Evolutionary conservation across 2,888 invertebrate genomes (phyloP).

Genomic region (Pocota personata): DNA sequence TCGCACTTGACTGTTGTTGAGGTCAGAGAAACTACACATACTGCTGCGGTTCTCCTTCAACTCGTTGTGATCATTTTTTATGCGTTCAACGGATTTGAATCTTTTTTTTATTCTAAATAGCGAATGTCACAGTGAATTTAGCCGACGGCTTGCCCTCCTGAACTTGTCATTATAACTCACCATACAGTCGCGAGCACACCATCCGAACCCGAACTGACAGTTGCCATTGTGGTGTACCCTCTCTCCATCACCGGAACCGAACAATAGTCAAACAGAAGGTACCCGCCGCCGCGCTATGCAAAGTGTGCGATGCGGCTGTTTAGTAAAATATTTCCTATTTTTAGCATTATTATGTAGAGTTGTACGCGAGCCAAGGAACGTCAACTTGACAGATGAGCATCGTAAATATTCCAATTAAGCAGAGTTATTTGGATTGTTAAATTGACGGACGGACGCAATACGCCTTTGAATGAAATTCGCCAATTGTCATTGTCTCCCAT

Average conservation of each 20-base stretch:
- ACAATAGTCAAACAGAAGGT: slow-evolving; percentile 44
- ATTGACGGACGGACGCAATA: slow-evolving; percentile 44
- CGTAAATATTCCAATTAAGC: slow-evolving; percentile 73
- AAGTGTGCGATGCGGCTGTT: slow-evolving; percentile 22
- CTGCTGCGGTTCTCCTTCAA: not conserved
- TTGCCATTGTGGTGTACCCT: slow-evolving; percentile 11
- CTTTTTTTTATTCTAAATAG: not conserved
- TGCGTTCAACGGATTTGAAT: not conserved
- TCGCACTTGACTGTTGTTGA: not conserved
- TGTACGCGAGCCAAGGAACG: slow-evolving; percentile 57
- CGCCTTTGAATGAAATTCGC: slow-evolving; percentile 65
- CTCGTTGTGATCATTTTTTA: slow-evolving; percentile 5
- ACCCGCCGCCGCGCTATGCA: not conserved
- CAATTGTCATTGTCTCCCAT: slow-evolving; percentile 36
- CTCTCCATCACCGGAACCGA: slow-evolving; percentile 15
- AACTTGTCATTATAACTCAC: slow-evolving; percentile 72
- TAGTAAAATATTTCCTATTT: slow-evolving; percentile 62
- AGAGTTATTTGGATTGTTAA: slow-evolving; percentile 61
- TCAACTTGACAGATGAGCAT: slow-evolving; percentile 68
- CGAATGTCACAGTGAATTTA: slow-evolving; percentile 40
- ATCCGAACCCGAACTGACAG: slow-evolving; percentile 38
- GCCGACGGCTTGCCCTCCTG: slow-evolving; percentile 33
- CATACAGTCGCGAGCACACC: not conserved
- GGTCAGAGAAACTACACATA: not conserved
- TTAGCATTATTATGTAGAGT: slow-evolving; percentile 9